phyloP scores from a whole-genome alignment of 2,888 invertebrate genomes.

The Himalopsyche tibetana region DNA sequence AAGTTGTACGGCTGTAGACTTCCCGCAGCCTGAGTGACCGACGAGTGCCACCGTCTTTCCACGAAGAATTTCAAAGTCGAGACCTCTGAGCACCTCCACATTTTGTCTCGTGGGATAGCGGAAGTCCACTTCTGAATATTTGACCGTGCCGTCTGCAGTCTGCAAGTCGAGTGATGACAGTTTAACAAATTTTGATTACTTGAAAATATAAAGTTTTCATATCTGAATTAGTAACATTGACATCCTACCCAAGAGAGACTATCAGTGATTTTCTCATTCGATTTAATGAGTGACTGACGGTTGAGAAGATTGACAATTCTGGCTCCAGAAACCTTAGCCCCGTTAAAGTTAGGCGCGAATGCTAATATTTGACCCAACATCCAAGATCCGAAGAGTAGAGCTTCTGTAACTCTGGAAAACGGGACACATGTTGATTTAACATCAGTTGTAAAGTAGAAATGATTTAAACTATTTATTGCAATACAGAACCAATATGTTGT shows the following conservation, averaged over 20 bases:
- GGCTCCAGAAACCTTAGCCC: constrained; percentile 83
- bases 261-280: constrained; percentile 67
- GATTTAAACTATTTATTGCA: too few species aligned
- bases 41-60: constrained; percentile 83
- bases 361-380: constrained; percentile 87
- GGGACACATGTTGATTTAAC: not conserved
- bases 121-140: constrained; percentile 77
- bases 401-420: constrained; percentile 81
- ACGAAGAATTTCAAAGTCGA: constrained; percentile 79
- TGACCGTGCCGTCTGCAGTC: constrained; percentile 80
- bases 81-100: constrained; percentile 74
- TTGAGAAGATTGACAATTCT: constrained; percentile 79
- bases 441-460: too few species aligned
- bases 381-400: constrained; percentile 87
- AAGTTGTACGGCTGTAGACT: constrained; percentile 88
- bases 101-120: constrained; percentile 77
- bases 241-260: constrained; percentile 70
- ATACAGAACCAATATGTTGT: too few species aligned
- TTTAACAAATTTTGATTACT: not conserved
- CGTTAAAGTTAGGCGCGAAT: constrained; percentile 85
- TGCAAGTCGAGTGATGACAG: constrained; percentile 67
- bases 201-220: not conserved
- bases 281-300: constrained; percentile 74
- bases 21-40: constrained; percentile 87
- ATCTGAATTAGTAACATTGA: not conserved